These are phyloP conservation scores for Anagyrus pseudococci DNA, from an alignment of 2,888 invertebrate species.

Conservation along the genomic window DNA sequence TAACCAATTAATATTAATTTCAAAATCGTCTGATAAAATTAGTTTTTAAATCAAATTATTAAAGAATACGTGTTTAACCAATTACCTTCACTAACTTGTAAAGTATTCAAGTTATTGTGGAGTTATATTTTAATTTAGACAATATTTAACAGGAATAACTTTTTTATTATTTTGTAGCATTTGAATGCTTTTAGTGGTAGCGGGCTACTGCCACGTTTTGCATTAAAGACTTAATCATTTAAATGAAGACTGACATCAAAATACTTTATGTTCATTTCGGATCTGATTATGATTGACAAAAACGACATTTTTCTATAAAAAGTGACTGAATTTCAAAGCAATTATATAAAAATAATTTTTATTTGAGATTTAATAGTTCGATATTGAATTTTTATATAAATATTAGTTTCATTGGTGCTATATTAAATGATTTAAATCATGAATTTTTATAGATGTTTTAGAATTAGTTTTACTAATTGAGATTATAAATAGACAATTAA, in stretches of 20 bases:
- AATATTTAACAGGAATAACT: conserved; percentile 17
- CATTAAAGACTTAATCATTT: conserved; percentile 28
- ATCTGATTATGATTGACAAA: conserved; percentile 30
- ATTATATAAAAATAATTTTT: conserved; percentile 1
- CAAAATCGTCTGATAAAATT: conserved; percentile 16
- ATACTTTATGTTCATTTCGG: conserved; percentile 19
- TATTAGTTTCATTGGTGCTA: conserved; percentile 30
- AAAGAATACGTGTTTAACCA: conserved; percentile 12
- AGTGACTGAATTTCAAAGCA: background rate
- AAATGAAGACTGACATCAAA: conserved; percentile 32
- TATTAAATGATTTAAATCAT: conserved; percentile 3
- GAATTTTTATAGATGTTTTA: conserved; percentile 3
- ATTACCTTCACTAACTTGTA: conserved; percentile 13
- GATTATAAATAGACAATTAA: conserved; percentile 1
- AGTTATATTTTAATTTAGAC: conserved; percentile 18
- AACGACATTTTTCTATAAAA: background rate
- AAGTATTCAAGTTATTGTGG: conserved; percentile 11
- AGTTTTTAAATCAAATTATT: conserved; percentile 19
- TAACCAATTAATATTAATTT: conserved; percentile 24
- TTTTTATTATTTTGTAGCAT: conserved; percentile 17
- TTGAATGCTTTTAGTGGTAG: conserved; percentile 34
- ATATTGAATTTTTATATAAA: conserved; percentile 13
- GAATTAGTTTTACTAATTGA: conserved; percentile 7
- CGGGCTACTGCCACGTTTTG: conserved; percentile 35
- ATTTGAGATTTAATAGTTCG: conserved; percentile 1